Conservation (phyloP, 1,140 invertebrate species). For the Tyrophagus putrescentiae region DNA sequence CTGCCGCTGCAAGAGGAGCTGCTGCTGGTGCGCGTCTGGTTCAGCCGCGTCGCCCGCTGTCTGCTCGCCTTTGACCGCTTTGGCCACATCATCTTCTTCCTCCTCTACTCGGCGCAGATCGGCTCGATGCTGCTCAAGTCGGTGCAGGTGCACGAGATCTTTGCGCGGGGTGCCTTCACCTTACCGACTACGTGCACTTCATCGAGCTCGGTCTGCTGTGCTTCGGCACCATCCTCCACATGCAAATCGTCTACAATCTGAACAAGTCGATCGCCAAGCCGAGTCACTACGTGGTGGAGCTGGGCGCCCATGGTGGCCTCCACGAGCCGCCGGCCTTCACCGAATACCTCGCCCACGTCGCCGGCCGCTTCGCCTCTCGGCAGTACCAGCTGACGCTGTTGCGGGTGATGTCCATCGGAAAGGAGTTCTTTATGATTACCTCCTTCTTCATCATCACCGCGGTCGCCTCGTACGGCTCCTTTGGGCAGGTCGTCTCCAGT, state of each 20-base stretch:
- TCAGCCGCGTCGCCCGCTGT: not conserved
- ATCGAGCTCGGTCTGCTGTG: not conserved
- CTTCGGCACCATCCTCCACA: not conserved
- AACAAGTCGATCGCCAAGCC: not conserved
- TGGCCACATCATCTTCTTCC: not conserved
- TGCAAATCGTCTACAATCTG: not conserved
- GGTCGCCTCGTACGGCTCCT: constrained; percentile 2
- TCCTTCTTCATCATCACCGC: not conserved
- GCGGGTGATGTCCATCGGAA: not conserved
- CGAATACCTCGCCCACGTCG: not conserved
- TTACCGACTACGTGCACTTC: not conserved
- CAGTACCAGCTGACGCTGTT: not conserved
- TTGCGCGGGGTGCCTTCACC: not conserved
- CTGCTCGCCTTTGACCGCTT: not conserved
- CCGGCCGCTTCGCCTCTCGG: not conserved
- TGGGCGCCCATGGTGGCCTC: not conserved
- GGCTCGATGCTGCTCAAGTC: not conserved
- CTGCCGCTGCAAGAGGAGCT: not conserved
- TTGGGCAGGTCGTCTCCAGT: not conserved
- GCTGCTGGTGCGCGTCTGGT: not conserved
- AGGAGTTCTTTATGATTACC: constrained; percentile 2
- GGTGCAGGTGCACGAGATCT: not conserved
- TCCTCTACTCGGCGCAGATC: not conserved
- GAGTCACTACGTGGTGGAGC: not conserved
- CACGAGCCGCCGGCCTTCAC: not conserved